A percentile compares a stretch with the other conserved stretches of the same genome.
Evolutionary conservation across 2,797 vertebrate genomes (phyloP).

Genomic region (Nothura maculosa): DNA sequence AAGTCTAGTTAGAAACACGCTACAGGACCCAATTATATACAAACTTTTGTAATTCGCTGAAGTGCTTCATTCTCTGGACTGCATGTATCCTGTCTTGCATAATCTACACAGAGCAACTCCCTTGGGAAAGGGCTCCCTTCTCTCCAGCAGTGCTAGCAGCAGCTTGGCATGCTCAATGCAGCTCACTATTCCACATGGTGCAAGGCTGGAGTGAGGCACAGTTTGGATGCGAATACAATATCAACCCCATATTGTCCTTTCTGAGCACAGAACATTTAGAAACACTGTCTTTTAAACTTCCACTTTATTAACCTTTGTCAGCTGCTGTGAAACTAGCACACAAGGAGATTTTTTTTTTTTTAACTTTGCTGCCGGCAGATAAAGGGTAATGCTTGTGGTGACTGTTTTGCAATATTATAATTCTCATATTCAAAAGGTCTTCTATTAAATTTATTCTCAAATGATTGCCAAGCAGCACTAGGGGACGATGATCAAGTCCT

Average conservation of each 20-base stretch:
- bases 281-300: conserved; percentile 55
- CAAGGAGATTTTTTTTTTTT: conserved; percentile 75
- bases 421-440: conserved; percentile 59
- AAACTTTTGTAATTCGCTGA: conserved; percentile 6
- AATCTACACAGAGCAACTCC: conserved; percentile 18
- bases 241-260: conserved; percentile 33
- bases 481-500: background rate
- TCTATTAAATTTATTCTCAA: conserved; percentile 48
- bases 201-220: background rate
- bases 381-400: conserved; percentile 77
- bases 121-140: background rate
- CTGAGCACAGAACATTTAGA: conserved; percentile 44
- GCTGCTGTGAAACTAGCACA: conserved; percentile 47
- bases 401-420: conserved; percentile 66
- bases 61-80: background rate
- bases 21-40: background rate
- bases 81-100: background rate
- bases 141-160: background rate
- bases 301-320: conserved; percentile 82
- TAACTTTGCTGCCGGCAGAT: conserved; percentile 70
- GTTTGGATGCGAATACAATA: background rate
- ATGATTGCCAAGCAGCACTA: background rate
- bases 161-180: background rate
- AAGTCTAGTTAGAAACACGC: background rate
- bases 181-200: background rate